phyloP scores from a whole-genome alignment of 1,140 invertebrate species.

The Zaprionus capensis region DNA sequence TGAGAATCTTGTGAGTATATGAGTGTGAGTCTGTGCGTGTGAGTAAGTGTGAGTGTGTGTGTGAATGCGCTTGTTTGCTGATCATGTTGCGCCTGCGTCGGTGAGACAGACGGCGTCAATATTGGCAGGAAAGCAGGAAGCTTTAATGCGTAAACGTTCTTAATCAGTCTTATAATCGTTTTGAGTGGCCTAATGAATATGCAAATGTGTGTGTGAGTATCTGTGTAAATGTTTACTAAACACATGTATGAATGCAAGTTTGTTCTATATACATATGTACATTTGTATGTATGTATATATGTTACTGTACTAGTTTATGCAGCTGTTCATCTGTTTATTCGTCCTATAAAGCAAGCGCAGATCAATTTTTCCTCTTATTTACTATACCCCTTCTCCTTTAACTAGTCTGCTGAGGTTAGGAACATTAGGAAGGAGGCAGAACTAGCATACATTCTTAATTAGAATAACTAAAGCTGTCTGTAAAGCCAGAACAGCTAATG shows the following conservation, averaged over 20 bases:
- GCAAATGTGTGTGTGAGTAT: not conserved
- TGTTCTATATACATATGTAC: not conserved
- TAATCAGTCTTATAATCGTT: constrained; percentile 6
- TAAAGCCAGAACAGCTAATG: too few species aligned
- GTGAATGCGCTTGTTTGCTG: constrained; percentile 1
- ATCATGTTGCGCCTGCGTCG: constrained; percentile 40
- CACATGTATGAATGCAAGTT: not conserved
- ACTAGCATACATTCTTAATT: too few species aligned
- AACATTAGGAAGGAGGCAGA: too few species aligned
- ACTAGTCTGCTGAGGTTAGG: too few species aligned
- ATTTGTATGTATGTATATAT: not conserved
- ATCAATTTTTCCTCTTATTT: too few species aligned
- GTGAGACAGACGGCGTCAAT: not conserved
- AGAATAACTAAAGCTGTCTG: too few species aligned
- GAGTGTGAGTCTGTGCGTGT: not conserved
- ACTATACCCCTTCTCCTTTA: too few species aligned
- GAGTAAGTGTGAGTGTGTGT: constrained; percentile 2
- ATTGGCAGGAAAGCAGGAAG: not conserved
- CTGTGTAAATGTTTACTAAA: too few species aligned
- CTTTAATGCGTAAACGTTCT: not conserved
- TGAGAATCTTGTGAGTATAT: constrained; percentile 16
- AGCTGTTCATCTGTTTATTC: not conserved
- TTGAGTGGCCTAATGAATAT: not conserved
- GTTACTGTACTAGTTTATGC: not conserved
- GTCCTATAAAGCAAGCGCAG: too few species aligned